Evolutionary conservation across 2,113 vertebrate species (phyloP).

Genomic region (Colius striatus): DNA sequence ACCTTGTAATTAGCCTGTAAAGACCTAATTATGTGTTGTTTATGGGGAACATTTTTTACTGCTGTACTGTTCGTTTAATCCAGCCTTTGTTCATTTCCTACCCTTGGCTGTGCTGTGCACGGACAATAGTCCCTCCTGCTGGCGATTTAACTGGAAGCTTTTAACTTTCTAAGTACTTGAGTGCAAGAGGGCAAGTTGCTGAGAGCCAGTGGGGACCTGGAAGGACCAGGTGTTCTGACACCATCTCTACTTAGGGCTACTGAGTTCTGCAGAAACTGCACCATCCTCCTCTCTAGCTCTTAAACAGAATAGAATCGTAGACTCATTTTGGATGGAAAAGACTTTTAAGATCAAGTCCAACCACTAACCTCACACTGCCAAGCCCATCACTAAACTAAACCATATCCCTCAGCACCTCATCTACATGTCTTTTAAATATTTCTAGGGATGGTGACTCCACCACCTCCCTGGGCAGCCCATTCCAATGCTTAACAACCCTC

Average conservation of each 20-base stretch:
- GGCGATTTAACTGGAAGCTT: not conserved
- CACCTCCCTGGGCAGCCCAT: too few species aligned
- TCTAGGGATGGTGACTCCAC: too few species aligned
- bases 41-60: not conserved
- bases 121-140: not conserved
- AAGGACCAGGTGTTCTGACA: not conserved
- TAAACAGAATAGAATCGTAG: not conserved
- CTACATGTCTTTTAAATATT: too few species aligned
- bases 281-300: not conserved
- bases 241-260: not conserved
- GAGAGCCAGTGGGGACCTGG: not conserved
- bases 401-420: too few species aligned
- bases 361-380: too few species aligned
- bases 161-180: not conserved
- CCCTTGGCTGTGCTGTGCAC: not conserved
- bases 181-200: not conserved
- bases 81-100: not conserved
- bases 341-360: too few species aligned
- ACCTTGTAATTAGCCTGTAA: not conserved
- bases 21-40: conserved; percentile 5
- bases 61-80: not conserved
- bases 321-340: too few species aligned
- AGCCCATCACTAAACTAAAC: too few species aligned
- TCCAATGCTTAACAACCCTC: too few species aligned
- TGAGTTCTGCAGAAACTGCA: not conserved